Evolutionary conservation across 2,797 vertebrate species (phyloP), one percentile per base, ranked within the genome.

Genomic region (Tamandua tetradactyla): DNA sequence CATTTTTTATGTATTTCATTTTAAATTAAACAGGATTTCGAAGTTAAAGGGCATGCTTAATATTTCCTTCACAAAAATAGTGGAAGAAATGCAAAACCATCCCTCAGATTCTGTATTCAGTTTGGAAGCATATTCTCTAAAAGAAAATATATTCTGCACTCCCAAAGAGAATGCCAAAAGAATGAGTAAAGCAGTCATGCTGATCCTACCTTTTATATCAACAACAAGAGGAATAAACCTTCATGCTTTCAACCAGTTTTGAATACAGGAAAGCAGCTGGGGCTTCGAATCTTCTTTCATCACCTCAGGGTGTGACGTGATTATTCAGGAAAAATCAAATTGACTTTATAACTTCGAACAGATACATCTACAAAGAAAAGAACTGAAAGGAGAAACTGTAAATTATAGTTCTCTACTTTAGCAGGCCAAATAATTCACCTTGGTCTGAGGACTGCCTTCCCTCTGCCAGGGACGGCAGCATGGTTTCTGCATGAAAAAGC

Each of bases 321-420:
- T 95, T 97, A 95, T 96, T 96, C 91, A 96, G 72, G 62, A 87
- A 96, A 96, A 94, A 95, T 94, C 89, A 96, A 96, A 94, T 93
- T 95, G 93, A 96, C 91, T 96, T 95, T 96, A 66, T 93, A 95
- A 84, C 86, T 96, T 94, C 2, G n/a, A 84, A 96, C 94, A 87
- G 80, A 91, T 93, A 91, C 30, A 93, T 87, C 92, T 91, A 91
- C 81, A 95, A 96, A 91, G 88, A 66, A 93, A 72, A 93, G 52
- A 93, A 81, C 6, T 62, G 47, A 97, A 95, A 95, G 91, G 91
- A 94, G 93, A 95, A 95, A 82, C 71, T 89, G 49, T 93, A 93
- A 92, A 91, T 92, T 96, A 87, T 18, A 76, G 11, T 79, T 78
- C 64, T 86, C 32, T 90, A 68, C 37, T 35, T 93, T 81, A 92